A percentile compares a stretch with the other conserved stretches of the same genome.
These are phyloP conservation scores for Zaprionus ornatus DNA, from an alignment of 1,140 invertebrate species.

Conservation along the genomic window DNA sequence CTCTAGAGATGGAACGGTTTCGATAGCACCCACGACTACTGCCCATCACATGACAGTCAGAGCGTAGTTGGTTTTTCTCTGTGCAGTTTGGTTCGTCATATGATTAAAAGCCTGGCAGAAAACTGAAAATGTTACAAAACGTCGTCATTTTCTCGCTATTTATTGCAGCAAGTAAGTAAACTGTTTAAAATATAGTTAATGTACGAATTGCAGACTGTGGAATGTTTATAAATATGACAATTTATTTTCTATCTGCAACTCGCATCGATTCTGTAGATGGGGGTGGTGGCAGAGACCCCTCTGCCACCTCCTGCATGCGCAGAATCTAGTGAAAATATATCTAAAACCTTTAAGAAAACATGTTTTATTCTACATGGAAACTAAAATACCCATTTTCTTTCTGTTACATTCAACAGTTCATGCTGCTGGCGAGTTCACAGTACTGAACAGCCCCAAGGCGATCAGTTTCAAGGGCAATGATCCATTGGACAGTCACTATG, in stretches of 20 bases:
- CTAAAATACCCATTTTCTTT: slow-evolving; percentile 47
- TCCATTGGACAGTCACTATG: slow-evolving; percentile 86
- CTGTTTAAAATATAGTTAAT: neutral
- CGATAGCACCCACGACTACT: slow-evolving; percentile 43
- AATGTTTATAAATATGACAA: slow-evolving; percentile 8
- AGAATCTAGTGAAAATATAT: slow-evolving; percentile 43
- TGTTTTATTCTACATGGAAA: neutral
- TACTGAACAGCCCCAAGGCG: slow-evolving; percentile 88
- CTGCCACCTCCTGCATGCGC: slow-evolving; percentile 44
- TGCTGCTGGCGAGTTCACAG: slow-evolving; percentile 87
- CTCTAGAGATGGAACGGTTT: slow-evolving; percentile 13
- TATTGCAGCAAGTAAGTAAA: slow-evolving; percentile 81
- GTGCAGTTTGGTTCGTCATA: slow-evolving; percentile 79
- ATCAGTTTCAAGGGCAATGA: slow-evolving; percentile 88
- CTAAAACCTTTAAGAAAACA: neutral
- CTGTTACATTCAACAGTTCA: slow-evolving; percentile 84
- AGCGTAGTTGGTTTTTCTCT: slow-evolving; percentile 70
- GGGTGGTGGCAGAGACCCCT: slow-evolving; percentile 28
- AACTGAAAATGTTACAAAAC: slow-evolving; percentile 78
- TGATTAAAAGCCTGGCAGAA: slow-evolving; percentile 78
- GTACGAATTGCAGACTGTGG: neutral
- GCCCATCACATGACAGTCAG: slow-evolving; percentile 70
- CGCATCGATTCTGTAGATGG: slow-evolving; percentile 36
- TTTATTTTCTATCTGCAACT: slow-evolving; percentile 14
- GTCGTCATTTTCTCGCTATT: slow-evolving; percentile 73